Percentiles rank a stretch among this genome's conserved stretches.
Conservation (phyloP, 2,797 vertebrate species). For the Phoxinus dragarum region DNA sequence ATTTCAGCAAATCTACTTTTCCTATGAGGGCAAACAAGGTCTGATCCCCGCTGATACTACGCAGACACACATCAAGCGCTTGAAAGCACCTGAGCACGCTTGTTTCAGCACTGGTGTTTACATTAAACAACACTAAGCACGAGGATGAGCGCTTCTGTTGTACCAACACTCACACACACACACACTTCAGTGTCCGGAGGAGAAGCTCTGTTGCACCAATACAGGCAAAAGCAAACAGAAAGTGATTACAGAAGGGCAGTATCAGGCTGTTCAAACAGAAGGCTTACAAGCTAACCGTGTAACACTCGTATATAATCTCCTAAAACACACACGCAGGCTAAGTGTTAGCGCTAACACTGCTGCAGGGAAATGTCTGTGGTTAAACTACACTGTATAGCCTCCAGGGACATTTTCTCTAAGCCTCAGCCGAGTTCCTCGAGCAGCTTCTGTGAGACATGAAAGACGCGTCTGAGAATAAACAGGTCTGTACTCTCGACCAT, state of each 20-base stretch:
- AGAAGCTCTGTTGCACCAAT: constrained; percentile 21
- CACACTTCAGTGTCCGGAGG: background rate
- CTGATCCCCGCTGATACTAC: background rate
- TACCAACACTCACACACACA: constrained; percentile 20
- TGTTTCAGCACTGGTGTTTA: constrained; percentile 43
- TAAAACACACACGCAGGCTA: constrained; percentile 23
- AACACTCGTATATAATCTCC: constrained; percentile 23
- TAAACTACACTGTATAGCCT: background rate
- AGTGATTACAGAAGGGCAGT: constrained; percentile 15
- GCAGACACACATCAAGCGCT: background rate
- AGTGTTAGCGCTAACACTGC: constrained; percentile 7
- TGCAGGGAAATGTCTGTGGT: background rate
- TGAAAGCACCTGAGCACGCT: constrained; percentile 28
- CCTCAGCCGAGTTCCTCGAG: background rate
- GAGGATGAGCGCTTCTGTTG: constrained; percentile 26
- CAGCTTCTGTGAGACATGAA: background rate
- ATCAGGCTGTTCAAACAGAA: constrained; percentile 44
- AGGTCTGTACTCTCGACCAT: background rate
- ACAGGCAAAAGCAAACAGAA: constrained; percentile 32
- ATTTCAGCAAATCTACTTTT: background rate
- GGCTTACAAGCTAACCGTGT: constrained; percentile 8
- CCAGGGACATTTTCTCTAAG: constrained; percentile 2
- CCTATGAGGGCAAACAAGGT: background rate
- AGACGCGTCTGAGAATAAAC: background rate
- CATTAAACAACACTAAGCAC: constrained; percentile 18